phyloP scores from a whole-genome alignment of 2,888 invertebrate species.

The Patella pellucida region DNA sequence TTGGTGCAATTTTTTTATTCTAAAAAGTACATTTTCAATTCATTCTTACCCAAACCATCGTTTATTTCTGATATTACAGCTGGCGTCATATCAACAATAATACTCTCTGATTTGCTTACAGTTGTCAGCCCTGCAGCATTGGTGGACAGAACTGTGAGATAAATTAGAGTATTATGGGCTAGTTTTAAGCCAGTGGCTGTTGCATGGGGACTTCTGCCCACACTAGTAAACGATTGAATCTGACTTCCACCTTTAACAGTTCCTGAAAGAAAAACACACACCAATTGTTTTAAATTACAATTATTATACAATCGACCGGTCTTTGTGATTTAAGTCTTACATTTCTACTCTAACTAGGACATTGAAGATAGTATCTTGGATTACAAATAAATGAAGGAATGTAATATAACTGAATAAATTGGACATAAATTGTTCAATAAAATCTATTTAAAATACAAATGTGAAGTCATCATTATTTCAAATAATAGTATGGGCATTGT shows the following conservation, averaged over 20 bases:
- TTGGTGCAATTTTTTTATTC: no score
- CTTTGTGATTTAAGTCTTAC: no score
- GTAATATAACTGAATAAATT: no score
- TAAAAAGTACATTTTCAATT: neutral
- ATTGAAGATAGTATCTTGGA: no score
- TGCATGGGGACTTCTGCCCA: conserved; percentile 43
- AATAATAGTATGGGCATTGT: no score
- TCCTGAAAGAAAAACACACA: conserved; percentile 26
- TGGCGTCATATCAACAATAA: conserved; percentile 48
- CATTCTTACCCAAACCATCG: conserved; percentile 40
- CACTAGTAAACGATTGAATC: conserved; percentile 39
- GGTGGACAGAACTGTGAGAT: conserved; percentile 50
- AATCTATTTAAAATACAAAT: no score
- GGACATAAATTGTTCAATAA: no score
- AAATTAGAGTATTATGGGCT: conserved; percentile 43
- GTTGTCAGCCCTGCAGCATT: conserved; percentile 47
- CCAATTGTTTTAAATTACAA: no score
- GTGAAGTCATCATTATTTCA: no score
- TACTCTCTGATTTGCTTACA: conserved; percentile 38
- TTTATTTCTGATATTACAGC: conserved; percentile 39
- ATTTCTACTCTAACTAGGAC: no score
- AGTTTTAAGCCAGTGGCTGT: conserved; percentile 37
- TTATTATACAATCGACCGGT: no score
- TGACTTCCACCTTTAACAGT: conserved; percentile 45
- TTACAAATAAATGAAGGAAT: no score